phyloP scores from a whole-genome alignment of 2,113 vertebrate genomes.

The Megaptera novaeangliae region DNA sequence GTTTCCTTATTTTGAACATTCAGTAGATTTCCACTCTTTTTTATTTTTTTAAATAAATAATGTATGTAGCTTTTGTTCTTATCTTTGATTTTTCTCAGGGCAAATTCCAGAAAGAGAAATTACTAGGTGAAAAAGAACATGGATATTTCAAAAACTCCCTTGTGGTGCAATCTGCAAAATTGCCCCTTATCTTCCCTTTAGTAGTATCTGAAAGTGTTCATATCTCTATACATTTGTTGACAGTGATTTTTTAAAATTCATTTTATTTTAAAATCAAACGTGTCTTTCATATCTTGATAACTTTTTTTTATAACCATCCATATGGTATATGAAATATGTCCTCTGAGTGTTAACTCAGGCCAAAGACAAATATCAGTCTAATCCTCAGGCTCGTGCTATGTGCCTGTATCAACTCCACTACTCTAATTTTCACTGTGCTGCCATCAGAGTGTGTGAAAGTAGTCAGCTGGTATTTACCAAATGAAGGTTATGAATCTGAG shows the following conservation, averaged over 20 bases:
- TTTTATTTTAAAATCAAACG: neutral
- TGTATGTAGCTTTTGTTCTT: neutral
- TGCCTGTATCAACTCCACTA: neutral
- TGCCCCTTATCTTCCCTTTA: neutral
- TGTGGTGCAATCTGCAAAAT: neutral
- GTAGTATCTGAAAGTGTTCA: neutral
- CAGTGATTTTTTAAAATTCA: neutral
- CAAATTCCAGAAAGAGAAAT: neutral
- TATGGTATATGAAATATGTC: neutral
- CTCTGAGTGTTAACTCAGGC: neutral
- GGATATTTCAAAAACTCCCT: neutral
- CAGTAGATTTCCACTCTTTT: neutral
- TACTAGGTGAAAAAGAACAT: neutral
- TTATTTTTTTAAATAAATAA: neutral
- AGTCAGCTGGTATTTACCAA: constrained; percentile 21
- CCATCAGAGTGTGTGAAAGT: neutral
- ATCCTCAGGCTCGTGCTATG: neutral
- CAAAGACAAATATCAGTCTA: neutral
- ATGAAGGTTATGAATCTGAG: neutral
- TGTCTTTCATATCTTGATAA: neutral
- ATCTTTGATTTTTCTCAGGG: neutral
- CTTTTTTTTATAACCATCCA: neutral
- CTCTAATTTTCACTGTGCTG: neutral
- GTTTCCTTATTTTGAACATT: neutral
- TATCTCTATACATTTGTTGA: neutral